Conservation (phyloP, 2,113 vertebrate species). For the Emydocephalus ijimae region DNA sequence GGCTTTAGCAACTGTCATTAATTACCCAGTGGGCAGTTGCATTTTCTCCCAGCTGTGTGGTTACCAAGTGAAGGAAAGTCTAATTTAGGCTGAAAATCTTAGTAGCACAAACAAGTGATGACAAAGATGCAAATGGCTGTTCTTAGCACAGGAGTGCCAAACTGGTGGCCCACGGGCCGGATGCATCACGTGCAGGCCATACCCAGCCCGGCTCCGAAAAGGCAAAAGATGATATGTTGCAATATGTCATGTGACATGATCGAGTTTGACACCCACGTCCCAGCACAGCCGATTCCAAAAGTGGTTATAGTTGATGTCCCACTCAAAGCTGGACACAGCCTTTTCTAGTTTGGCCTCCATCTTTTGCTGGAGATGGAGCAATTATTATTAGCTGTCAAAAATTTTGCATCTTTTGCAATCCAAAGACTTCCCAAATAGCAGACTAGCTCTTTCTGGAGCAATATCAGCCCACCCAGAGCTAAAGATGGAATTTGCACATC, state of each 20-base stretch:
- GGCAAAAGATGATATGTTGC: no score
- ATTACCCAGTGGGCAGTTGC: background rate
- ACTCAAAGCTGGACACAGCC: background rate
- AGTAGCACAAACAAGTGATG: background rate
- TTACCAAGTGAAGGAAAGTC: background rate
- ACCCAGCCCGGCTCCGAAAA: no score
- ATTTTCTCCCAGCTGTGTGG: background rate
- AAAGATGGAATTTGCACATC: background rate
- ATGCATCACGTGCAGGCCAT: no score
- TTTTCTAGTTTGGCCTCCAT: background rate
- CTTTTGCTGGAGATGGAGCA: background rate
- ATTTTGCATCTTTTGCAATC: background rate
- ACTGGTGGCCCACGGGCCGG: no score
- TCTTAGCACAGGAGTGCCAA: background rate
- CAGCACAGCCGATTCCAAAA: background rate
- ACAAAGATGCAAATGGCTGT: background rate
- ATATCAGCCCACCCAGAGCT: background rate
- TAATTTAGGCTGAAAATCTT: background rate
- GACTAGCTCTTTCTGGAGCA: background rate
- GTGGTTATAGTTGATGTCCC: background rate
- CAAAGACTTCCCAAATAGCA: background rate
- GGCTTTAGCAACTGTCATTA: background rate
- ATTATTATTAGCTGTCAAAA: background rate
- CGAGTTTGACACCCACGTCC: no score
- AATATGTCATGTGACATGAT: no score